These are phyloP conservation scores for Priocnemis perturbator DNA, from an alignment of 2,888 invertebrate species.

Conservation along the genomic window DNA sequence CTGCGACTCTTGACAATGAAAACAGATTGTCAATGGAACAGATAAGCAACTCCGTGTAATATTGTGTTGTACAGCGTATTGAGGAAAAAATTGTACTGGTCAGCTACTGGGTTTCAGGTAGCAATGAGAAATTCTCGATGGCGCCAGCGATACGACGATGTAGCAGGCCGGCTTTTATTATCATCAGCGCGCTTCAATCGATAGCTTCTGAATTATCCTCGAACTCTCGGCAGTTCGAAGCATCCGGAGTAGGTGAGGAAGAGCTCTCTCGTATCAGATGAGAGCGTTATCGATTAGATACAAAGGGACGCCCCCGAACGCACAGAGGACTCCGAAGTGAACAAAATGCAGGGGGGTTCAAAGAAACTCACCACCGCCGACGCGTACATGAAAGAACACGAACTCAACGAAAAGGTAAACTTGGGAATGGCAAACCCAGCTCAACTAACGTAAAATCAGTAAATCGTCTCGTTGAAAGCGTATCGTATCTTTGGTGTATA, in stretches of 20 bases:
- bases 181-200: slow-evolving; percentile 6
- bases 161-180: slow-evolving; percentile 10
- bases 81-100: too few relatives aligned
- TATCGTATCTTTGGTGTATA: slow-evolving; percentile 17
- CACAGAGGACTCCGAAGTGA: slow-evolving; percentile 17
- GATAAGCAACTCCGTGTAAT: too few relatives aligned
- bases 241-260: slow-evolving; percentile 38
- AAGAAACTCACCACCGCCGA: too few relatives aligned
- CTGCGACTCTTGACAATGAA: too few relatives aligned
- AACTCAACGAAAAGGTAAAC: too few relatives aligned
- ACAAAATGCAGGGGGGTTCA: background rate
- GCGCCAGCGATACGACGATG: slow-evolving; percentile 8
- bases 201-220: background rate
- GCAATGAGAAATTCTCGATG: background rate
- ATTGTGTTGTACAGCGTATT: too few relatives aligned
- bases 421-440: too few relatives aligned
- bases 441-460: too few relatives aligned
- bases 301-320: slow-evolving; percentile 12
- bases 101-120: too few relatives aligned
- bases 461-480: too few relatives aligned
- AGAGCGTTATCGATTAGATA: slow-evolving; percentile 37
- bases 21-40: too few relatives aligned
- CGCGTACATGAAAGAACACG: too few relatives aligned
- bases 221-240: slow-evolving; percentile 5
- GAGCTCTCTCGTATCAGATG: slow-evolving; percentile 39